phyloP scores from a whole-genome alignment of 2,797 vertebrate genomes.

The Helostoma temminkii region DNA sequence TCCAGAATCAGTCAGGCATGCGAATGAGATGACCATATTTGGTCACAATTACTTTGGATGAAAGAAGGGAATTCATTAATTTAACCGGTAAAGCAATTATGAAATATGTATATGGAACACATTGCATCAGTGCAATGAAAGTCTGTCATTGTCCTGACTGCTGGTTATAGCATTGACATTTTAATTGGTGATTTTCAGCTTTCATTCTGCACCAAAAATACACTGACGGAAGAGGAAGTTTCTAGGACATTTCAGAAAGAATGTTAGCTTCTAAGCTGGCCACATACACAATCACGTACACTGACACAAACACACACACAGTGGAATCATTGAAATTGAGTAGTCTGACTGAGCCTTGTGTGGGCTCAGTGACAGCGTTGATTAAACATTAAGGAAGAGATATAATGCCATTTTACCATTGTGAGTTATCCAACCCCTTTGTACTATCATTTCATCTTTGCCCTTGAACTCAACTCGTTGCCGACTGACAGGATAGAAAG shows the following conservation, averaged over 20 bases:
- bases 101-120: conserved; percentile 74
- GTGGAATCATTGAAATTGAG: conserved; percentile 79
- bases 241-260: conserved; percentile 79
- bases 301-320: conserved; percentile 25
- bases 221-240: conserved; percentile 68
- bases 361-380: conserved; percentile 82
- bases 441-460: conserved; percentile 83
- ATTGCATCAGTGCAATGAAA: conserved; percentile 70
- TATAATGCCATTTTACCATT: conserved; percentile 83
- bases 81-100: conserved; percentile 76
- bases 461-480: conserved; percentile 82
- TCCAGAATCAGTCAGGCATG: conserved; percentile 8
- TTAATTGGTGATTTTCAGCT: conserved; percentile 83
- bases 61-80: conserved; percentile 68
- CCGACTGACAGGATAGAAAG: conserved; percentile 78
- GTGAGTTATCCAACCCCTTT: conserved; percentile 85
- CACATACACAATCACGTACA: conserved; percentile 58
- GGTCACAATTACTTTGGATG: conserved; percentile 51
- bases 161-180: conserved; percentile 78
- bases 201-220: conserved; percentile 71
- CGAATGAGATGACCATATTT: conserved; percentile 64
- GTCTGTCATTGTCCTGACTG: conserved; percentile 76
- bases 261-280: conserved; percentile 70
- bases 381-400: conserved; percentile 86
- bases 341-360: conserved; percentile 81